phyloP scores from a whole-genome alignment of 2,888 invertebrate genomes.

The Acronicta psi region DNA sequence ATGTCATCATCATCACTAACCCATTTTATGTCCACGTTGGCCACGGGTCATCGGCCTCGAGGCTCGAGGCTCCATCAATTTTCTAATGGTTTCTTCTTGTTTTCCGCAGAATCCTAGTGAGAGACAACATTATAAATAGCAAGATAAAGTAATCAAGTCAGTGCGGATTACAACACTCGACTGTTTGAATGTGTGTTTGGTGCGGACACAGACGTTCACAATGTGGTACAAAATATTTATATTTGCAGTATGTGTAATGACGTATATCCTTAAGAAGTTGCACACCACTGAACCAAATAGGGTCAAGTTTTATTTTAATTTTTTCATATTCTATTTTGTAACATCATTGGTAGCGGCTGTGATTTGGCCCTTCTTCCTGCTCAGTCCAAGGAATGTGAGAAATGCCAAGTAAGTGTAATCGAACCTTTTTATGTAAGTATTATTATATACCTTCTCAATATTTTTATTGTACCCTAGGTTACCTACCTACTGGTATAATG shows the following conservation, averaged over 20 bases:
- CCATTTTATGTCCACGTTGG: no score
- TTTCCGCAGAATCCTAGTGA: constrained; percentile 37
- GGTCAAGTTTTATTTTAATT: constrained; percentile 71
- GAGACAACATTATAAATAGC: constrained; percentile 47
- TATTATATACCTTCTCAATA: no score
- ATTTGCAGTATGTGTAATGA: constrained; percentile 61
- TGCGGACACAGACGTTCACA: constrained; percentile 40
- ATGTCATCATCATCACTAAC: no score
- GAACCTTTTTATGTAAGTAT: no score
- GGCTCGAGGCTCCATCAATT: no score
- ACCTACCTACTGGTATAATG: no score
- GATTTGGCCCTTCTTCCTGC: constrained; percentile 74
- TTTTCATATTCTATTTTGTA: constrained; percentile 66
- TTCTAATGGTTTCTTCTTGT: no score
- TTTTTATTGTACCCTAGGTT: no score
- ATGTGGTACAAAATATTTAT: constrained; percentile 73
- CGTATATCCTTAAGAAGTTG: constrained; percentile 70
- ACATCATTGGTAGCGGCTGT: constrained; percentile 60
- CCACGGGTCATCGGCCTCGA: no score
- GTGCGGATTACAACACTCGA: constrained; percentile 55
- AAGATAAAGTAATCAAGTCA: constrained; percentile 57
- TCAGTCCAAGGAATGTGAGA: constrained; percentile 73
- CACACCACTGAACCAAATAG: constrained; percentile 67
- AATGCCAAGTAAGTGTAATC: constrained; percentile 79
- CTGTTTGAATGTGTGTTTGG: constrained; percentile 58